A percentile compares a stretch with the other conserved stretches of the same genome.
phyloP scores from a whole-genome alignment of 2,888 invertebrate species.

The Linnaemya tessellans region DNA sequence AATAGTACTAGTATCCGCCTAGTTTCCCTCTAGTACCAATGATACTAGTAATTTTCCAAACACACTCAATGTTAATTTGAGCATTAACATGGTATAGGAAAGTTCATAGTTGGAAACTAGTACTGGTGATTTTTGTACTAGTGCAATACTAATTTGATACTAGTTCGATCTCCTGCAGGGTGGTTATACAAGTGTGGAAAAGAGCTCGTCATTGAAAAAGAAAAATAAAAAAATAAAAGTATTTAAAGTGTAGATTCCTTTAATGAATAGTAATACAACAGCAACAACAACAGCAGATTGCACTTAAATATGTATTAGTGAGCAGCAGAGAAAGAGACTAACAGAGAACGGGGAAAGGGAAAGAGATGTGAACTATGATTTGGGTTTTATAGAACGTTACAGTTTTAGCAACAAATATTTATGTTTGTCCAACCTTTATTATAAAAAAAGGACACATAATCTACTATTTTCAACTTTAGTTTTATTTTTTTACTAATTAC shows the following conservation, averaged over 20 bases:
- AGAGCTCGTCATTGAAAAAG: constrained; percentile 72
- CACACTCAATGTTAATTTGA: no score
- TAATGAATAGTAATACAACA: constrained; percentile 68
- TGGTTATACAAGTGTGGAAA: constrained; percentile 56
- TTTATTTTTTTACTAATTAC: constrained; percentile 76
- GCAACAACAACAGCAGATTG: constrained; percentile 62
- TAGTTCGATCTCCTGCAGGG: no score
- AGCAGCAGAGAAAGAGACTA: not conserved
- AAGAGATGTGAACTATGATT: no score
- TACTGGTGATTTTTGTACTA: no score
- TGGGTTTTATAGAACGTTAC: constrained; percentile 12
- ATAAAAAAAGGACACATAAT: constrained; percentile 61
- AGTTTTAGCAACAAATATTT: constrained; percentile 75
- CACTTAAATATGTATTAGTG: constrained; percentile 1
- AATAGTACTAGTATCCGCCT: no score
- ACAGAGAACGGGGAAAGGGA: not conserved
- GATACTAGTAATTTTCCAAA: no score
- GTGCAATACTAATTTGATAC: no score
- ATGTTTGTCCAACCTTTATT: constrained; percentile 73
- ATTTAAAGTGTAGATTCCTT: constrained; percentile 75
- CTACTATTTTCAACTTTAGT: constrained; percentile 67
- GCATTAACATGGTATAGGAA: no score
- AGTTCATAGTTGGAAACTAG: no score
- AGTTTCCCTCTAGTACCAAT: no score
- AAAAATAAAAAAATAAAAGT: constrained; percentile 71